Evolutionary conservation across 2,888 invertebrate genomes (phyloP).

Genomic region (Dorcus hopei): DNA sequence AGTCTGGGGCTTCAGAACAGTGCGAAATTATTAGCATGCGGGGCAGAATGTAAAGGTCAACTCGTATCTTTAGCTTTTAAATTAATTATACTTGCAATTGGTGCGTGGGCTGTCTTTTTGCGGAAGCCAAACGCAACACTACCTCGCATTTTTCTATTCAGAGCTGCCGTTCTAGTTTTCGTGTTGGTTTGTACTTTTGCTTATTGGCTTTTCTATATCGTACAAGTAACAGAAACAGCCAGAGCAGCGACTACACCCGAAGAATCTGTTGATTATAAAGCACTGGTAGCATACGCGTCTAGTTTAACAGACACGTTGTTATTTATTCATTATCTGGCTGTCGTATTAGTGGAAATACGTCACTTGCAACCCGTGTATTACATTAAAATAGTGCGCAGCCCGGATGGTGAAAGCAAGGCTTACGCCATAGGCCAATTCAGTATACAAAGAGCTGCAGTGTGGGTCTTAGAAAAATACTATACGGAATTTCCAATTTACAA

Average conservation of each 20-base stretch:
- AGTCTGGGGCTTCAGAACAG: conserved; percentile 53
- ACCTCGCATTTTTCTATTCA: conserved; percentile 87
- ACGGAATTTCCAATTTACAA: conserved; percentile 96
- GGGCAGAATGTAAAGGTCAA: conserved; percentile 91
- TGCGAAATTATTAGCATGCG: conserved; percentile 74
- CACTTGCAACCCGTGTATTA: conserved; percentile 89
- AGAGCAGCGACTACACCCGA: conserved; percentile 77
- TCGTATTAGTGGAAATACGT: conserved; percentile 88
- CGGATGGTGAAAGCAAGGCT: conserved; percentile 88
- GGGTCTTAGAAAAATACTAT: conserved; percentile 93
- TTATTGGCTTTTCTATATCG: conserved; percentile 97
- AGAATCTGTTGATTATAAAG: conserved; percentile 79
- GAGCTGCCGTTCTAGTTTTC: conserved; percentile 84
- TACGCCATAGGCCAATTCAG: conserved; percentile 89
- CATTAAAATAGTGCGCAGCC: conserved; percentile 88
- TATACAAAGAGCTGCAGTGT: conserved; percentile 92
- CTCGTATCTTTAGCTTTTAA: conserved; percentile 90
- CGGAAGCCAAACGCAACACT: conserved; percentile 80
- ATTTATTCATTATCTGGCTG: conserved; percentile 92
- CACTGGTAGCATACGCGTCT: conserved; percentile 87
- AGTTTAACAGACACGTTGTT: conserved; percentile 91
- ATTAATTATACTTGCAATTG: conserved; percentile 81
- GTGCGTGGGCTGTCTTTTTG: conserved; percentile 90
- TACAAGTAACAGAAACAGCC: conserved; percentile 80
- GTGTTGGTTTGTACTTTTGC: conserved; percentile 91